A percentile compares a stretch with the other conserved stretches of the same genome.
Conservation (phyloP, 2,113 vertebrate genomes). For the Mirounga angustirostris region DNA sequence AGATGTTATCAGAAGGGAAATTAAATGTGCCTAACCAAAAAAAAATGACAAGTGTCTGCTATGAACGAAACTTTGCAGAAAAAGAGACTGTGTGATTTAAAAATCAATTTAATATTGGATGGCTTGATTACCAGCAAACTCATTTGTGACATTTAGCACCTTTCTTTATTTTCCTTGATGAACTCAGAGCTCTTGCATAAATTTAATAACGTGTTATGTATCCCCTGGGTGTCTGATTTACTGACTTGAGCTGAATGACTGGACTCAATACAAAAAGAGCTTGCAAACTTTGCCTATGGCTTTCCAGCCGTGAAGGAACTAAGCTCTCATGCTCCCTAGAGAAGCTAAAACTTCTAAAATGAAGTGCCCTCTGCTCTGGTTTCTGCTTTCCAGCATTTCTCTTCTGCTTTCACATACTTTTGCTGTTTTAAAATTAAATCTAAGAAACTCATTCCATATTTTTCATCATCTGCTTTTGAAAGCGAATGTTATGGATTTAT, state of each 20-base stretch:
- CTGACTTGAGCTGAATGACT: slow-evolving; percentile 61
- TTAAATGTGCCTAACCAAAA: not conserved
- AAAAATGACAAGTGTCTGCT: not conserved
- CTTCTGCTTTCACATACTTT: slow-evolving; percentile 79
- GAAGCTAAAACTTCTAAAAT: slow-evolving; percentile 76
- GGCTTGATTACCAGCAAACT: slow-evolving; percentile 65
- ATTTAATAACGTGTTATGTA: slow-evolving; percentile 76
- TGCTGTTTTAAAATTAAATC: slow-evolving; percentile 83
- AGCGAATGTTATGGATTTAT: slow-evolving; percentile 82
- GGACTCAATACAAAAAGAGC: slow-evolving; percentile 42
- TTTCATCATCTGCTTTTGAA: slow-evolving; percentile 82
- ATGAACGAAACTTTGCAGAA: slow-evolving; percentile 31
- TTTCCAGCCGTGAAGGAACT: slow-evolving; percentile 58
- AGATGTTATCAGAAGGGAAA: slow-evolving; percentile 1
- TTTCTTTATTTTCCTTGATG: slow-evolving; percentile 77
- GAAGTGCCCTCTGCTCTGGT: slow-evolving; percentile 74
- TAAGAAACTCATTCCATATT: slow-evolving; percentile 85
- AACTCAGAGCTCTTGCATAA: slow-evolving; percentile 77
- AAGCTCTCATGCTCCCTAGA: slow-evolving; percentile 76
- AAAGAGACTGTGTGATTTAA: not conserved
- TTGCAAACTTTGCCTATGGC: slow-evolving; percentile 63
- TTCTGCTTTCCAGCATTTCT: slow-evolving; percentile 81
- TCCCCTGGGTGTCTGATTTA: slow-evolving; percentile 73
- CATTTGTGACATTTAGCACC: slow-evolving; percentile 54
- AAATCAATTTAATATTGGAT: slow-evolving; percentile 58